Base-by-base conservation (phyloP, 2,888 invertebrate species). In the Synergus itoensis region DNA sequence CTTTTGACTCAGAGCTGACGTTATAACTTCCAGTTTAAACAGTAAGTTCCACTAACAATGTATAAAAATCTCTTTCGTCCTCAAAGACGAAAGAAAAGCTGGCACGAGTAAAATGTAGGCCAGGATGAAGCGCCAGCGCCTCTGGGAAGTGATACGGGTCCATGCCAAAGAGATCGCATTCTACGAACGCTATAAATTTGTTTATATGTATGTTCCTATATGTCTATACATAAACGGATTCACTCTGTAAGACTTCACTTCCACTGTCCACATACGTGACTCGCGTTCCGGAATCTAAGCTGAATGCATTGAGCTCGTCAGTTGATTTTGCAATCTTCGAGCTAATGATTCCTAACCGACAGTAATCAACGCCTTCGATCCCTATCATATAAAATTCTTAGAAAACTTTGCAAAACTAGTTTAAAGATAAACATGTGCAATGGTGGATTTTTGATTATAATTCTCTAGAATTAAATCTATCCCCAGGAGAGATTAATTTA, bases 141-240 rank as follows among this genome's bases (percentile, higher is more conserved):
- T 90, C 90, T 87, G 83, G 84, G 90, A 90, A 86, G 83, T 84
- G 81, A 83, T 80, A 79, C 75, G 82, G 81, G 76, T 77, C 84
- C 79, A 84, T 90, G 90, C 90, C 90, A 90, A 90, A 87, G 86
- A 86, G 88, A 87, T 86, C 86, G 82, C 82, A 85, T 90, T 89
- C 89, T 87, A 76, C 89, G 90, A 89, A 90, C 80, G 82, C 86
- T 85, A 86, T 84, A 87, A 87, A 88, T 87, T 86, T 84, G 81
- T 82, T 79, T 77, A 79, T 77, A 45, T 45, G 16, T 48, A 16
- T 65, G 21, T 8, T 43, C 14, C 28, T 21, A 48, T 69, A 43
- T 65, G n/a, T 65, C 40, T n/a, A 1, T 65, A 11, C 65, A 40
- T 16, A 36, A 62, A 36, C 18, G 41, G 41, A 65, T 41, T 63